Percentiles rank a stretch among this genome's conserved stretches.
These are phyloP conservation scores for Rissa tridactyla DNA, from an alignment of 2,113 vertebrate genomes.

Conservation along the genomic window DNA sequence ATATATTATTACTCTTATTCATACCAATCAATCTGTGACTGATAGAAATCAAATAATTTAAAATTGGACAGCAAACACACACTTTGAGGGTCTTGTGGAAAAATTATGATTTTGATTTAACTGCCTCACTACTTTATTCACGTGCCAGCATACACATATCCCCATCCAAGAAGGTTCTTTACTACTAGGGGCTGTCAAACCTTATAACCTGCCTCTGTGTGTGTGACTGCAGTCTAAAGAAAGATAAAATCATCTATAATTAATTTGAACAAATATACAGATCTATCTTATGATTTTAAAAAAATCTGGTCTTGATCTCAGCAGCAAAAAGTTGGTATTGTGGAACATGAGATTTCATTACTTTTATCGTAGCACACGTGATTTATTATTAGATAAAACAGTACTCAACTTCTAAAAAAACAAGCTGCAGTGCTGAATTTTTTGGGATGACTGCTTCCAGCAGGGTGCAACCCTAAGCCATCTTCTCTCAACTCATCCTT, in stretches of 20 bases:
- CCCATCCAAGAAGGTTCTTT: background rate
- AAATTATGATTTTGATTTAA: background rate
- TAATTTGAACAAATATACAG: background rate
- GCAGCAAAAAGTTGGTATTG: background rate
- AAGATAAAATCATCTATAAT: background rate
- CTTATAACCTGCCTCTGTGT: background rate
- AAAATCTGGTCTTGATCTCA: background rate
- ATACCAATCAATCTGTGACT: background rate
- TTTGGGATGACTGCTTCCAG: background rate
- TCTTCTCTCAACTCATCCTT: background rate
- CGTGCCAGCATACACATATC: background rate
- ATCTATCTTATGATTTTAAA: background rate
- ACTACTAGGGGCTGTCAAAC: background rate
- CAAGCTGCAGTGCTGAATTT: background rate
- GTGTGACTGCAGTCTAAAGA: background rate
- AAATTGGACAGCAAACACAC: background rate
- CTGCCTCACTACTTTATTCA: background rate
- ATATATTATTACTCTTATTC: background rate
- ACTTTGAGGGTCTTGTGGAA: background rate
- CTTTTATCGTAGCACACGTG: background rate
- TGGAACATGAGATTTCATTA: background rate
- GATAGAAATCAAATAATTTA: background rate
- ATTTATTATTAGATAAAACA: background rate
- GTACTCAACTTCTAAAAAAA: background rate
- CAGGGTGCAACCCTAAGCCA: background rate